A percentile compares a stretch with the other conserved stretches of the same genome.
phyloP scores from a whole-genome alignment of 2,797 vertebrate genomes.

The Prunella strophiata region DNA sequence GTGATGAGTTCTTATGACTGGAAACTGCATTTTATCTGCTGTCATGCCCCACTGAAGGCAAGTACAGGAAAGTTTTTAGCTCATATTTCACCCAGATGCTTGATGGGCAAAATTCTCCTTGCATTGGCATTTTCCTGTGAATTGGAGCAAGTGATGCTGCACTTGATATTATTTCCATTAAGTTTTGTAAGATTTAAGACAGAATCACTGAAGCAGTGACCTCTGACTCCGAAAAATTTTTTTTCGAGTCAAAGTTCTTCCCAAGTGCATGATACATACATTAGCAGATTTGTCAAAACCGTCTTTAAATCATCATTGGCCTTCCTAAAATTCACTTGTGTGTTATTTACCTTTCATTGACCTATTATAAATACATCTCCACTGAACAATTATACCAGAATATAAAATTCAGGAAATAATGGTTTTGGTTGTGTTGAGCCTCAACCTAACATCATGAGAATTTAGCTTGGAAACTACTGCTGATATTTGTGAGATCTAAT shows the following conservation, averaged over 20 bases:
- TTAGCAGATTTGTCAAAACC: neutral
- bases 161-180: neutral
- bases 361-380: neutral
- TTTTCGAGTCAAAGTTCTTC: neutral
- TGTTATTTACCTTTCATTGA: neutral
- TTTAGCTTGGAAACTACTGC: neutral
- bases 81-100: neutral
- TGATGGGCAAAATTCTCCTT: neutral
- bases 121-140: neutral
- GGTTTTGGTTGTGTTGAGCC: neutral
- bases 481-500: neutral
- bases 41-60: neutral
- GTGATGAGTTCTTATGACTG: neutral
- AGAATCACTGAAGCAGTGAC: neutral
- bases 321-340: slow-evolving; percentile 4
- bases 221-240: neutral
- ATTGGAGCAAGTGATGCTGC: neutral
- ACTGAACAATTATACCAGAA: neutral
- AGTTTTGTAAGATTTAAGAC: neutral
- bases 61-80: neutral
- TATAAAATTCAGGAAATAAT: slow-evolving; percentile 14
- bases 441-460: neutral
- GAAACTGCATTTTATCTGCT: neutral
- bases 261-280: neutral
- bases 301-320: neutral